Percentiles rank a stretch among this genome's conserved stretches.
Conservation (phyloP, 1,140 invertebrate genomes). For the Polypedilum pembai region DNA sequence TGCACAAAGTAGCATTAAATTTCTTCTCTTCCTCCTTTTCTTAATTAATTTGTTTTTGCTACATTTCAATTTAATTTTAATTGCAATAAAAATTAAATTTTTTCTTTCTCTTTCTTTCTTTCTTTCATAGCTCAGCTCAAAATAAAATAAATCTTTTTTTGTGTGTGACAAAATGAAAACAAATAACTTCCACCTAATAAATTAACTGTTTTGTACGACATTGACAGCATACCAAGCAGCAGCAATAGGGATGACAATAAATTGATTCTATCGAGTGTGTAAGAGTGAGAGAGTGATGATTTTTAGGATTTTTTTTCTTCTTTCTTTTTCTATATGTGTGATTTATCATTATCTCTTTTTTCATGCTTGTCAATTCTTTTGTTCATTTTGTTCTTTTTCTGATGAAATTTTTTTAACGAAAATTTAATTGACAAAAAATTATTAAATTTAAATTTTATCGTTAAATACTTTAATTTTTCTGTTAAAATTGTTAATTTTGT, state of each 20-base stretch:
- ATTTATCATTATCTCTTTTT: neutral
- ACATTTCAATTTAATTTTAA: constrained; percentile 20
- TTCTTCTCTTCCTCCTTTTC: too few relatives aligned
- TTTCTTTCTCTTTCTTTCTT: neutral
- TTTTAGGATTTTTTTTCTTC: constrained; percentile 3
- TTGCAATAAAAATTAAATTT: neutral
- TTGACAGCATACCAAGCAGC: neutral
- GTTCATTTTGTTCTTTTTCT: too few relatives aligned
- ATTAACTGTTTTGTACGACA: constrained; percentile 3
- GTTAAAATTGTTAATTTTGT: too few relatives aligned
- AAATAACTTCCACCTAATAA: constrained; percentile 18
- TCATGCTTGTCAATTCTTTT: too few relatives aligned
- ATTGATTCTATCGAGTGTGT: neutral
- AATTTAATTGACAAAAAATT: too few relatives aligned
- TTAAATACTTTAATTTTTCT: too few relatives aligned
- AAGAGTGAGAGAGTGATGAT: neutral
- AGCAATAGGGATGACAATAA: constrained; percentile 10
- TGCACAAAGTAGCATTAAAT: constrained; percentile 18
- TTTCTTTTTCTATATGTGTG: neutral
- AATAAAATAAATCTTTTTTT: constrained; percentile 13
- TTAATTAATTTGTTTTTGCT: neutral
- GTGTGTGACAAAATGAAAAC: constrained; percentile 17
- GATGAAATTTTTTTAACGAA: too few relatives aligned
- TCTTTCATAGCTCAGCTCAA: neutral
- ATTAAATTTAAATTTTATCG: too few relatives aligned